Evolutionary conservation across 2,888 invertebrate species (phyloP), one percentile per base, ranked within the genome.

Genomic region (Drosophila incognita): DNA sequence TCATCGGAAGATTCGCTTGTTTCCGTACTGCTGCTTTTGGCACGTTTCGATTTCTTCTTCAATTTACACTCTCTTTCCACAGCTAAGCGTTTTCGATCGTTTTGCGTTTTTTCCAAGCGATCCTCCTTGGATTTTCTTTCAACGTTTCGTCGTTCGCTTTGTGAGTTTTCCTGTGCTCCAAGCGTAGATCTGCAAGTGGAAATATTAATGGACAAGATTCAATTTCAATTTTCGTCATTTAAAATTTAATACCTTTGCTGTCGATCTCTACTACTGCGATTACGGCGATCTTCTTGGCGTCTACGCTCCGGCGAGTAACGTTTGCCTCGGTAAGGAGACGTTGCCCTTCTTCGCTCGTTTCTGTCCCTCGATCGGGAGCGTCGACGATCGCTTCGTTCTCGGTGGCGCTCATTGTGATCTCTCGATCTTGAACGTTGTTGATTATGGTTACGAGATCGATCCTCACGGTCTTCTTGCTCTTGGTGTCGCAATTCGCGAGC

Each of bases 401-500:
- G 38, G 24, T 53, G 18, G 13, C 40, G 10, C 31, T 70, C 80
- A 7, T 74, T 81, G 11, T 78, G 68, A 36, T 15, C 57, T 21
- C 74, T 81, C 11, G 79, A 74, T 29, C 51, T 67, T 51, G 81
- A 78, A 18, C 76, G 61, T 10, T 54, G 60, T 2, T 4, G 18
- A 13, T 61, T 54, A 21, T 49, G 33, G 13, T 27, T 42, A 40
- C 36, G 71, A 15, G 4, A 33, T 8, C 62, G 69, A 29, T 58
- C 46, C 7, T 83, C 74, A 2, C 66, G 70, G 4, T 71, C 72
- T 2, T 61, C 77, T 27, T 86, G 90, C 21, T 87, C 79, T 21
- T 77, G 79, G 53, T 92, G 92, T 0, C 92, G 81, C 21, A 79
- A 79, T 38, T 88, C 85, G 1, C 91, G 81, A 4, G 87, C 91